Base-by-base conservation (phyloP, 2,888 invertebrate genomes). In the Entomobrya proxima region DNA sequence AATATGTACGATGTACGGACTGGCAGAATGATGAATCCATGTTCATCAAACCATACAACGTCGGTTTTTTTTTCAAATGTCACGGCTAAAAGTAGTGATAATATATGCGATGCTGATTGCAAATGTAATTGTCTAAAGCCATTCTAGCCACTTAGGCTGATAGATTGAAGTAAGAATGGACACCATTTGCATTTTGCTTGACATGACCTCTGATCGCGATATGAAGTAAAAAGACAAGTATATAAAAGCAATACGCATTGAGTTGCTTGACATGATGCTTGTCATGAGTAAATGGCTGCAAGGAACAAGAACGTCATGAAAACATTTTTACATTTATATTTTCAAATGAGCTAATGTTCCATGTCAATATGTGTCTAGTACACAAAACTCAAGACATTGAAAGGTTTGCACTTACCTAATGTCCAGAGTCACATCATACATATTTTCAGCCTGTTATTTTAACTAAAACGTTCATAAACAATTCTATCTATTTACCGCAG, bases 141-240 rank as follows among this genome's bases (percentile, higher is more conserved):
- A 69, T 79, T 52, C 32, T 58, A 69, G 55, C 72, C 55, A 67
- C 30, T 80, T 72, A 24, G 11, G 21, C 61, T 64, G 67, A 79
- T 50, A 37, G 80, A 80, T 69, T 80, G 80, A 69, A 52, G 69
- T 52, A 64, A 80, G 80, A 80, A 80, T 80, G 69, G 55, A 52
- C 69, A 69, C 40, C 69, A 80, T 80, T 80, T 80, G 80, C 80
- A 80, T 80, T 69, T 80, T 27, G n/a, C 55, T 69, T 80, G 80
- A 72, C 69, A 72, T 72, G 80, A 80, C 80, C 80, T 72, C 35
- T 79, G 50, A 75, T 50, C 52, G 35, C 52, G 9, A 15, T 37
- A 4, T 9, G 5, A 18, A 64, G 35, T 35, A 64, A 64, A 64
- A 5, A 35, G 30, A 58, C 58, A 30, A 64, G 35, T 35, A n/a